Evolutionary conservation across 2,888 invertebrate species (phyloP), one percentile per base, ranked within the genome.

Genomic region (Chymomyza fuscimana): DNA sequence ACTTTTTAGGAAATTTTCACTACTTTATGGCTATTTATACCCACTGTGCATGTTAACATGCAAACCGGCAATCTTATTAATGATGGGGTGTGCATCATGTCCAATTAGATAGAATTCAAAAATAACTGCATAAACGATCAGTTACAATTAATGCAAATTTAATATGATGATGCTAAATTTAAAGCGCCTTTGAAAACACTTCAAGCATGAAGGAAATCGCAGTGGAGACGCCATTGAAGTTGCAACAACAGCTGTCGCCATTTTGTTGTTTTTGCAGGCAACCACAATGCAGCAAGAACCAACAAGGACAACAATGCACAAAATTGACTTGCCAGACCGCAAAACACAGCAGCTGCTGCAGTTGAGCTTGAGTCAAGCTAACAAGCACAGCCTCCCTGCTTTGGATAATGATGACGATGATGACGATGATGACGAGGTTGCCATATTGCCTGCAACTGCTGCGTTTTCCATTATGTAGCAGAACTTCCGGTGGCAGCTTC

Each of bases 201-300:
- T 46, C 40, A 46, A 46, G 40, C 40, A 12, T 46, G 10, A 46
- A 46, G 40, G 6, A 10, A 46, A 46, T 12, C 10, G 40, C 12
- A 46, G 4, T 12, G 12, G 12, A 32, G 59, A n/a, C 36, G 59
- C 32, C 59, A 60, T 29, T 25, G 58, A 6, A 29, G 58, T 29
- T 58, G 58, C 58, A 36, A 7, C 54, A 46, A 59, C 83, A 81
- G 81, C 78, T 72, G 81, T 70, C 78, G 80, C 80, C 81, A 77
- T 81, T 81, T 82, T 69, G 79, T 71, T 82, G 83, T 76, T 73
- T 66, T 46, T 73, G 29, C 59, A 16, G 74, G 63, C 40, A 46
- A 12, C 40, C 40, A 46, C 40, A 46, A 46, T 12, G 40, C 40
- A 66, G 12, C 40, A 77, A 46, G 12, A 7, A 25, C 70, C 36